These are phyloP conservation scores for Trissonchulus sp. DNA, from an alignment of 2,888 invertebrate genomes.

Conservation along the genomic window DNA sequence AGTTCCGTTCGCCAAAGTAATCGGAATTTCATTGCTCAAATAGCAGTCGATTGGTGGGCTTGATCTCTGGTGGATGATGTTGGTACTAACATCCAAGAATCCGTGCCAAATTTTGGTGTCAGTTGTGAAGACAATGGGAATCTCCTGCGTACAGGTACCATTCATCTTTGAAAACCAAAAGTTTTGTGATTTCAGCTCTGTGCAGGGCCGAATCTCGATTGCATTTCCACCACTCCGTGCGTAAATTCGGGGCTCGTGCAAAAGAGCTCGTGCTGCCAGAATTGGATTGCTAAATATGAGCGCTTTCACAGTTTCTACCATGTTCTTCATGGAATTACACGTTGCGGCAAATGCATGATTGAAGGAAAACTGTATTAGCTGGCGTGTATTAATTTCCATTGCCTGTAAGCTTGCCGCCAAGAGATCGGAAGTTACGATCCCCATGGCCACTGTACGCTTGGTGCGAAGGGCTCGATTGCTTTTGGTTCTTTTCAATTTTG, in stretches of 20 bases:
- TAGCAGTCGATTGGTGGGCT: neutral
- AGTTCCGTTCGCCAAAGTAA: neutral
- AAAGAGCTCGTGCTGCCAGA: no score
- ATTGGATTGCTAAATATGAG: no score
- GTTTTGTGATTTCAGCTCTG: neutral
- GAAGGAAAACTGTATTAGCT: neutral
- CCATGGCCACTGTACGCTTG: neutral
- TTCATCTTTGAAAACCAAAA: neutral
- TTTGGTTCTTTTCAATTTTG: neutral
- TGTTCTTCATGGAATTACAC: neutral
- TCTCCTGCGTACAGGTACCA: neutral
- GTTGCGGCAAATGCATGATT: no score
- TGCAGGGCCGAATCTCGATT: neutral
- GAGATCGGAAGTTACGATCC: neutral
- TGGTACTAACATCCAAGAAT: neutral
- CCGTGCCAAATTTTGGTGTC: neutral
- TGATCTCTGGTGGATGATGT: neutral
- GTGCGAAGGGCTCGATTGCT: neutral
- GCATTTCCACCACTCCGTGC: neutral
- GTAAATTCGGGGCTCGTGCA: neutral
- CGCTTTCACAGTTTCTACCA: no score
- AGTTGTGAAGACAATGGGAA: neutral
- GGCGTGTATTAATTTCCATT: neutral
- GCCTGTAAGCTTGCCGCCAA: conserved; percentile 6
- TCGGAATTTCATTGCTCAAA: neutral